Percentiles rank a stretch among this genome's conserved stretches.
Evolutionary conservation across 2,113 vertebrate genomes (phyloP).

Genomic region (Mus pahari): DNA sequence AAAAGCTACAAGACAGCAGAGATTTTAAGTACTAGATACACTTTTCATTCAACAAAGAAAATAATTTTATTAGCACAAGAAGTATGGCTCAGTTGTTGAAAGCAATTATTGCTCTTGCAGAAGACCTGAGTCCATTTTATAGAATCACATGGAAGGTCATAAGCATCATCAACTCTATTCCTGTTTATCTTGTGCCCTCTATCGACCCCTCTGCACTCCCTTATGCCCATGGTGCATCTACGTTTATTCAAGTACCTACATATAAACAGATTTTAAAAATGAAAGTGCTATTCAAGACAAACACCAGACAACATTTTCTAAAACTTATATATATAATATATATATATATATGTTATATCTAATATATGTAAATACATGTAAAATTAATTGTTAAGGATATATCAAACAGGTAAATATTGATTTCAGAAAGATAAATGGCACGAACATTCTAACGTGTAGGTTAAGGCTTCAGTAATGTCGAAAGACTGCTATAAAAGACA

Average conservation of each 20-base stretch:
- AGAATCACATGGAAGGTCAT: background rate
- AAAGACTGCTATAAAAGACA: background rate
- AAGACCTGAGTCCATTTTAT: background rate
- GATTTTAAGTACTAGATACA: background rate
- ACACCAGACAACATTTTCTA: background rate
- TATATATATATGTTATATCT: background rate
- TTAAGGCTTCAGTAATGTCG: background rate
- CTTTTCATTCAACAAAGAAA: background rate
- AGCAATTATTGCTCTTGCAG: background rate
- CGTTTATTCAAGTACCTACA: background rate
- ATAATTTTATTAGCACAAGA: background rate
- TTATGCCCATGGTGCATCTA: background rate
- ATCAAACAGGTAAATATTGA: background rate
- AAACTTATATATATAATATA: too few species aligned
- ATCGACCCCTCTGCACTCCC: background rate
- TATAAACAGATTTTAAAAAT: background rate
- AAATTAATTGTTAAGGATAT: background rate
- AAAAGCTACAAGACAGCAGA: background rate
- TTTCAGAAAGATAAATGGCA: background rate
- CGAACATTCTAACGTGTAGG: background rate
- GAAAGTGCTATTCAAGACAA: background rate
- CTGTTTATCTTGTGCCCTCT: background rate
- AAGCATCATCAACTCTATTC: background rate
- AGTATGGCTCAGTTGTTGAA: background rate
- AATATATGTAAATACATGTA: background rate